Conservation (phyloP, 2,888 invertebrate genomes). For the Drosophila lutescens region DNA sequence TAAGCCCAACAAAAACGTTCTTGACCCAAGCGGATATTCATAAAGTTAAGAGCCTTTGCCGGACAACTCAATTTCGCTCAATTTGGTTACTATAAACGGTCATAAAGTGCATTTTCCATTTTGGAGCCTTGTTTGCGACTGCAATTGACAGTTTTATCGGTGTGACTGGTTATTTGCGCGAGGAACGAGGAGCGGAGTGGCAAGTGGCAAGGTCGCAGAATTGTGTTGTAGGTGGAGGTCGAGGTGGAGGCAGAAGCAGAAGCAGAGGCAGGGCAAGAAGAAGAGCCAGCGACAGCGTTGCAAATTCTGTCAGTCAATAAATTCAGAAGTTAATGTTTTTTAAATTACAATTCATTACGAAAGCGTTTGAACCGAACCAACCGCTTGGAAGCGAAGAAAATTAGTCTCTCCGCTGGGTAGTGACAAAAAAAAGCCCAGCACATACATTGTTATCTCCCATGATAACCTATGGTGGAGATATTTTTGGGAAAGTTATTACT, state of each 20-base stretch:
- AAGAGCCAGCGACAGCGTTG: conserved; percentile 29
- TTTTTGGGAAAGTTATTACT: conserved; percentile 58
- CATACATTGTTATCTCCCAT: neutral
- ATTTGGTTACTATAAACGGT: conserved; percentile 28
- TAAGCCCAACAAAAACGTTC: conserved; percentile 5
- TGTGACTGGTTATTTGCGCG: conserved; percentile 7
- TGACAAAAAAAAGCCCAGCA: conserved; percentile 19
- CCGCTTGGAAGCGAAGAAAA: conserved; percentile 43
- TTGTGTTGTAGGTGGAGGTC: conserved; percentile 73
- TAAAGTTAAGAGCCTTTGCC: conserved; percentile 15
- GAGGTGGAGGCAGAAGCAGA: conserved; percentile 25
- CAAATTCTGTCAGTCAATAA: conserved; percentile 59
- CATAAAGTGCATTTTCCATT: conserved; percentile 27
- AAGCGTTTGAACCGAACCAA: conserved; percentile 29
- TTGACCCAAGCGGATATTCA: conserved; percentile 29
- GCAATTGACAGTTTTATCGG: conserved; percentile 22
- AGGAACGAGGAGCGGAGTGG: conserved; percentile 42
- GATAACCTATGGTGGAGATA: conserved; percentile 17
- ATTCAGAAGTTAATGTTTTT: conserved; percentile 47
- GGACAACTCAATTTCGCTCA: conserved; percentile 25
- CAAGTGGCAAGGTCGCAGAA: conserved; percentile 68
- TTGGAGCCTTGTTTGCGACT: conserved; percentile 16
- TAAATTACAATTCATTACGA: conserved; percentile 69
- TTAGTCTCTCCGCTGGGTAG: conserved; percentile 49
- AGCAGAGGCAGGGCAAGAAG: neutral